Percentiles rank a stretch among this genome's conserved stretches.
Evolutionary conservation across 2,113 vertebrate species (phyloP).

Genomic region (Mesocricetus auratus): DNA sequence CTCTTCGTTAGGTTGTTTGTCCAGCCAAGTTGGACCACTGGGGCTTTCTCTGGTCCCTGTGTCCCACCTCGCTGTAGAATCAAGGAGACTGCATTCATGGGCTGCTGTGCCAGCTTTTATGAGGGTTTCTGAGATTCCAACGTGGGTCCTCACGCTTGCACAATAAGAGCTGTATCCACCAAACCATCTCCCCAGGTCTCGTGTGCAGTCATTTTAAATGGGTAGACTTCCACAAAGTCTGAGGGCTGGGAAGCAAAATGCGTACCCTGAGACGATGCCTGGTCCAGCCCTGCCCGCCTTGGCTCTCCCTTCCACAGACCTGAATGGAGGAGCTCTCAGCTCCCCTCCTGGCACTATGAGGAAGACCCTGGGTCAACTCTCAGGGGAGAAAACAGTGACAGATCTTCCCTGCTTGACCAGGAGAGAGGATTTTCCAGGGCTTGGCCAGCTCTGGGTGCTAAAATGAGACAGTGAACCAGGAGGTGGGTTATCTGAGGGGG

Average conservation of each 20-base stretch:
- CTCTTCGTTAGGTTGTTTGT: neutral
- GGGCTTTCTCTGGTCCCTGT: neutral
- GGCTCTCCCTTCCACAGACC: neutral
- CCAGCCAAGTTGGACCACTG: neutral
- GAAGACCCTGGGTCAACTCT: neutral
- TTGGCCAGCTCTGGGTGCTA: neutral
- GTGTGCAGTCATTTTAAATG: neutral
- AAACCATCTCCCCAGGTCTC: neutral
- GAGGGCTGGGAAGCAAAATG: neutral
- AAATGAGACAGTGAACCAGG: neutral
- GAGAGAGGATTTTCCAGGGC: neutral
- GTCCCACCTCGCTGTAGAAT: neutral
- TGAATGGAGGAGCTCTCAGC: neutral
- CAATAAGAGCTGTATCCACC: neutral
- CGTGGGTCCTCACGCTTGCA: neutral
- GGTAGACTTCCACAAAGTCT: neutral
- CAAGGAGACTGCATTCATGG: too few species aligned
- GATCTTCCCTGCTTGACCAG: neutral
- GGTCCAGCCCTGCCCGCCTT: neutral
- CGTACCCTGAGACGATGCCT: accelerated
- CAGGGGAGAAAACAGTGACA: too few species aligned
- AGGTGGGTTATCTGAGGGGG: neutral
- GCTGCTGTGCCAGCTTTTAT: neutral
- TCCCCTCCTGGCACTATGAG: neutral
- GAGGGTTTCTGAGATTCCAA: neutral